These are phyloP conservation scores for Calameuta filiformis DNA, from an alignment of 2,888 invertebrate species.

Conservation along the genomic window DNA sequence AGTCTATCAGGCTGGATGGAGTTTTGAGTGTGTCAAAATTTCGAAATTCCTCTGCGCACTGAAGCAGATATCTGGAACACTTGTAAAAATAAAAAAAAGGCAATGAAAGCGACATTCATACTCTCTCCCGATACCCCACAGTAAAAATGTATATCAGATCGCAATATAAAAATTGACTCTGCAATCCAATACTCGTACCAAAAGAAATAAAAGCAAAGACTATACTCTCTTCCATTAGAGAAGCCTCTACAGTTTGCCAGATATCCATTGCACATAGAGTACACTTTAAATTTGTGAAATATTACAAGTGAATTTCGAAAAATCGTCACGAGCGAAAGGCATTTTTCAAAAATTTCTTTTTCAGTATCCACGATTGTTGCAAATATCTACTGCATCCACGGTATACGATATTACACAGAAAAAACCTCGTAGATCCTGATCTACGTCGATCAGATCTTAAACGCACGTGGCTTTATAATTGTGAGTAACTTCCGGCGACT, in stretches of 20 bases:
- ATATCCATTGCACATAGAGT: not conserved
- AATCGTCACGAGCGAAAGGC: not conserved
- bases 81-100: not conserved
- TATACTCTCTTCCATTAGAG: not conserved
- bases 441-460: conserved; percentile 25
- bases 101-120: not conserved
- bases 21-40: not conserved
- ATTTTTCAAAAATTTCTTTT: not conserved
- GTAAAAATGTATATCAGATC: not conserved
- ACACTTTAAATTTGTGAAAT: not conserved
- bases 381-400: not conserved
- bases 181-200: not conserved
- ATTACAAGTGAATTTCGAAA: not conserved
- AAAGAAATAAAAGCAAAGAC: not conserved
- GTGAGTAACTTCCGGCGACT: conserved; percentile 48
- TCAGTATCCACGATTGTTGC: not conserved
- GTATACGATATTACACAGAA: not conserved
- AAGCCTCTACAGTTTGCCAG: not conserved
- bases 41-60: not conserved
- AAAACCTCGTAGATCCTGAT: not conserved
- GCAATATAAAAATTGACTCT: not conserved
- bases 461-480: conserved; percentile 58
- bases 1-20: conserved; percentile 2
- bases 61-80: not conserved
- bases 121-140: not conserved